Evolutionary conservation across 2,113 vertebrate species (phyloP), one percentile per base, ranked within the genome.

Genomic region (Rhea pennata): DNA sequence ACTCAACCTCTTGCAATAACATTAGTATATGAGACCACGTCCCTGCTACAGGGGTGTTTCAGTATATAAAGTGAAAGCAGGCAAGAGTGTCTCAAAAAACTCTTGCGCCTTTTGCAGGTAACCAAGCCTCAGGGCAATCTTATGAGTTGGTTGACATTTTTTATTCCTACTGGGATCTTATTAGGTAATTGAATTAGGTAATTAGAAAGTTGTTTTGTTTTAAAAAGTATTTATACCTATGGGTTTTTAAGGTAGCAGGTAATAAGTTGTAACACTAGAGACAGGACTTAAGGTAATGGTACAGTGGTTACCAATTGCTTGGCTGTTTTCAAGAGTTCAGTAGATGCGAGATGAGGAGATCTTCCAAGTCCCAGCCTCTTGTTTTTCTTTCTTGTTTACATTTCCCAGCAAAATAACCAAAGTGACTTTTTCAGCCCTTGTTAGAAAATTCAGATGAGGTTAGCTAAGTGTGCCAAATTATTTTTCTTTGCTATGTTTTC

Each of bases 381-480:
- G 39, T 15, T 9, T 80, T 78, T 33, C 24, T 23, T 84, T 53
- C 76, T 10, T 3, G 21, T 66, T 71, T 56, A 58, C 0, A 1
- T 84, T 91, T 91, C 44, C 64, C 64, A 46, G 80, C 31, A 72
- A 59, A 95, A 86, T 21, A 79, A 36, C 29, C 20, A 5, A 36
- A 65, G 50, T 12, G 40, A n/a, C 53, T 54, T 81, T 31, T 62
- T 20, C 84, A 81, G 33, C 69, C 29, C 58, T 9, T 0, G 20
- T 67, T 13, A 54, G 69, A 40, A 94, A 56, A 54, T 9, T 39
- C 56, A 42, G 72, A 59, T 59, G 50, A 58, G 44, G 24, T 36
- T 39, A 89, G 46, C 0, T 0, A 46, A 61, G 64, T 0, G 0
- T n/a, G 48, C 72, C 72, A 80, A 62, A 46, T 29, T 16, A 27